Percentiles rank a stretch among this genome's conserved stretches.
phyloP scores from a whole-genome alignment of 2,888 invertebrate genomes.

The Scaptomyza flava region DNA sequence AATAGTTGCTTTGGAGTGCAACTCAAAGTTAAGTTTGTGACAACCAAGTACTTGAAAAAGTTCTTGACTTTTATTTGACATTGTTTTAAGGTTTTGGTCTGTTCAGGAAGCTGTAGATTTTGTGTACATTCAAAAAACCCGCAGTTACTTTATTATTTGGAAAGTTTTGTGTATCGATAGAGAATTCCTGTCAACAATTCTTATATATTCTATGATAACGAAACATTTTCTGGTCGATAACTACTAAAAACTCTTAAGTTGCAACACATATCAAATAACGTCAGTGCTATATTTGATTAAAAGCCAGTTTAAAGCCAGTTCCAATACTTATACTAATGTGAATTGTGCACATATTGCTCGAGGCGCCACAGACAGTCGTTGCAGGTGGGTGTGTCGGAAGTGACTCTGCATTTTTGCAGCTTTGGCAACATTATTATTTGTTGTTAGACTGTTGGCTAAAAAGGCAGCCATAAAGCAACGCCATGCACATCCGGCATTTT shows the following conservation, averaged over 20 bases:
- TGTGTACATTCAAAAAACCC: neutral
- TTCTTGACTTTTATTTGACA: neutral
- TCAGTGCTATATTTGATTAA: neutral
- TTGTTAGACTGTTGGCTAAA: constrained; percentile 40
- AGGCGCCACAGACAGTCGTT: constrained; percentile 10
- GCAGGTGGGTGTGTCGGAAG: constrained; percentile 46
- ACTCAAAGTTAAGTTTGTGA: neutral
- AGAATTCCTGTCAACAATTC: no score
- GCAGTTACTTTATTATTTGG: neutral
- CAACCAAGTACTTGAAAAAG: neutral
- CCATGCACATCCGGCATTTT: constrained; percentile 68
- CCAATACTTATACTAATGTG: neutral
- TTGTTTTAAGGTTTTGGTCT: neutral
- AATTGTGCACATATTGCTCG: neutral
- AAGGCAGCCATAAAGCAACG: constrained; percentile 62
- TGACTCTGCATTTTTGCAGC: constrained; percentile 47
- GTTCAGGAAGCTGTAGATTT: neutral
- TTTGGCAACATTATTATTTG: constrained; percentile 16
- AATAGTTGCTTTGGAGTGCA: neutral
- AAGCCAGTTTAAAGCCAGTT: constrained; percentile 4
- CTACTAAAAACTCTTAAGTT: neutral
- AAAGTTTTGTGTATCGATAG: neutral
- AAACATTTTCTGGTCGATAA: constrained; percentile 1
- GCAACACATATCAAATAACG: neutral
- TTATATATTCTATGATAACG: no score